Base-by-base conservation (phyloP, 2,888 invertebrate genomes). In the Eupithecia subumbrata region DNA sequence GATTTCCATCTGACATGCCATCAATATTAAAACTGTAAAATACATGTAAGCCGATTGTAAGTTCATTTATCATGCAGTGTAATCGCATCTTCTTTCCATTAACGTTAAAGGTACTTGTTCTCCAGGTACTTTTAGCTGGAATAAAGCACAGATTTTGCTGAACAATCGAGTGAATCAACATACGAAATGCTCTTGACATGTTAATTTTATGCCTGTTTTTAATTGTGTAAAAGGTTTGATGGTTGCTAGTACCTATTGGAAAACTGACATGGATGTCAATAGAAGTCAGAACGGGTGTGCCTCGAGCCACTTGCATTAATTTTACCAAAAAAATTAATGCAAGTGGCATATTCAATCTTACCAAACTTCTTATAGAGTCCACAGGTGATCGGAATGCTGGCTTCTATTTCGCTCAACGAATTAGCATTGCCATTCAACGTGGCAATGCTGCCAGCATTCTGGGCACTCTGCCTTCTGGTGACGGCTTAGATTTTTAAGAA, bases 71-170 rank as follows among this genome's bases (percentile, higher is more conserved):
- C 76, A 80, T 81, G 75, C 76, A 78, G 72, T 78, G 73, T 75
- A 81, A 82, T 81, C 78, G 71, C 74, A 74, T 25, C 25, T 60
- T 60, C 73, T 82, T 82, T 77, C 78, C 79, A 85, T 85, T 83
- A 82, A 78, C 85, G 81, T 83, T 85, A 83, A 82, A 67, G 40
- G 37, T 34, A 82, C 85, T 83, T 85, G 82, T 84, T 83, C 79
- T 77, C 79, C 79, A 79, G 82, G 83, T 84, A 82, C 79, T 82
- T 68, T 71, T 18, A 69, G 40, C 40, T 56, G 52, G 40, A 76
- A 68, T 73, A 68, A 73, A 73, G 34, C 16, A 67, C 67, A 68
- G 73, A 63, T 64, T 76, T 73, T 67, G 40, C 45, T 37, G 69
- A 43, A 73, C 63, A 71, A 40, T 52, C 71, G 73, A 75, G 71